phyloP scores from a whole-genome alignment of 2,797 vertebrate genomes.

The Clamator glandarius region DNA sequence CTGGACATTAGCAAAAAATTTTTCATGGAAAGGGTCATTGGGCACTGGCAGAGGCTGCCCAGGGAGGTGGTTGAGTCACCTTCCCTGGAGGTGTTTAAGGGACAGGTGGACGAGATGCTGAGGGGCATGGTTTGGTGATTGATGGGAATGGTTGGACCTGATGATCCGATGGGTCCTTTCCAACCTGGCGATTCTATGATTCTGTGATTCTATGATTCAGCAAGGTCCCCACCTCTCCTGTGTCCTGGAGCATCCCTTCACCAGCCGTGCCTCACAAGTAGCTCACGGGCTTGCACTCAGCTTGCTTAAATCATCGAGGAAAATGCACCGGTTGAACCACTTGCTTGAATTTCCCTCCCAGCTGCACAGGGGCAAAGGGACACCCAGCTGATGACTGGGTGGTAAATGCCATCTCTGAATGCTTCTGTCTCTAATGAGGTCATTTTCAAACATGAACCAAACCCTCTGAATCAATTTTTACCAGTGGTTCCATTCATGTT shows the following conservation, averaged over 20 bases:
- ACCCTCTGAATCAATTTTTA: background rate
- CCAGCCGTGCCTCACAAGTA: accelerated
- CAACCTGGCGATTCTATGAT: no score
- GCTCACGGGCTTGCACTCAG: accelerated
- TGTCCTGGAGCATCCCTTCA: background rate
- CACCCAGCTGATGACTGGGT: background rate
- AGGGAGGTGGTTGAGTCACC: no score
- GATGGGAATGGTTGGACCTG: no score
- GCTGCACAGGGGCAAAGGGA: background rate
- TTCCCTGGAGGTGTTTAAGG: no score
- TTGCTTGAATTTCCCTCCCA: background rate
- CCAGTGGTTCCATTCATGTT: background rate
- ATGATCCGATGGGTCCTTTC: no score
- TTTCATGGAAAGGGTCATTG: no score
- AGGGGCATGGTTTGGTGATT: no score
- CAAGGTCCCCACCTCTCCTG: accelerated
- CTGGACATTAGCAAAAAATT: no score
- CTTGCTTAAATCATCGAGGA: background rate
- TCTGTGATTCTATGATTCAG: no score
- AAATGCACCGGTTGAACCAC: background rate
- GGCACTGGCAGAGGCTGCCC: no score
- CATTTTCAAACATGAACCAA: background rate
- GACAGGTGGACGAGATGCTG: no score
- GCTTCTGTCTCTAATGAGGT: background rate
- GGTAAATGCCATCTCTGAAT: background rate